Evolutionary conservation across 1,140 invertebrate genomes (phyloP).

Genomic region (Tachypleus tridentatus): DNA sequence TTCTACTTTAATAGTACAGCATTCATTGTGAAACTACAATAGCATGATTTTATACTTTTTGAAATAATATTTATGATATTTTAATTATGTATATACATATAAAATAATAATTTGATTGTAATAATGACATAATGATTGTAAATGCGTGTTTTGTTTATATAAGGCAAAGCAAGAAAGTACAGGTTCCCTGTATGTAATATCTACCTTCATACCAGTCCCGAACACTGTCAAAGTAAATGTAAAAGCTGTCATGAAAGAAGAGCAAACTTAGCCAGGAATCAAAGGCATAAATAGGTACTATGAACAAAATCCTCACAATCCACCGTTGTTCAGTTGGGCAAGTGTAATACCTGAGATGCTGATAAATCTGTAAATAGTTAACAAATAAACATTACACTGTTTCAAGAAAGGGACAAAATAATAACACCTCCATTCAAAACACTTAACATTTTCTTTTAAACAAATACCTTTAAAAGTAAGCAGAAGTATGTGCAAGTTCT

Average conservation of each 20-base stretch:
- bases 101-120: background rate
- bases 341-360: slow-evolving; percentile 70
- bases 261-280: slow-evolving; percentile 97
- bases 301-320: slow-evolving; percentile 98
- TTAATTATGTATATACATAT: background rate
- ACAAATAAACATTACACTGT: background rate
- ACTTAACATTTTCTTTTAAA: too few relatives aligned
- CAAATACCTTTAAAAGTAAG: too few relatives aligned
- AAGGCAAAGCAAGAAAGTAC: background rate
- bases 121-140: background rate
- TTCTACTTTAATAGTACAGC: too few relatives aligned
- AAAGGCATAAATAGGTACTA: slow-evolving; percentile 96
- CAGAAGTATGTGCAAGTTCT: too few relatives aligned
- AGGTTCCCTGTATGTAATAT: slow-evolving; percentile 2
- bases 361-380: slow-evolving; percentile 70
- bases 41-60: too few relatives aligned
- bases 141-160: background rate
- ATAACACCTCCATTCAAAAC: too few relatives aligned
- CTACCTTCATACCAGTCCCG: slow-evolving; percentile 98
- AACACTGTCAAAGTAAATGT: slow-evolving; percentile 98
- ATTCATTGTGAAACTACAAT: too few relatives aligned
- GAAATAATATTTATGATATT: too few relatives aligned
- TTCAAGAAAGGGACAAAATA: background rate
- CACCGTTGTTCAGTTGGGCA: slow-evolving; percentile 95
- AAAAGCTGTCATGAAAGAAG: slow-evolving; percentile 95